Base-by-base conservation (phyloP, 2,797 vertebrate species). In the Sebastolobus altivelis region DNA sequence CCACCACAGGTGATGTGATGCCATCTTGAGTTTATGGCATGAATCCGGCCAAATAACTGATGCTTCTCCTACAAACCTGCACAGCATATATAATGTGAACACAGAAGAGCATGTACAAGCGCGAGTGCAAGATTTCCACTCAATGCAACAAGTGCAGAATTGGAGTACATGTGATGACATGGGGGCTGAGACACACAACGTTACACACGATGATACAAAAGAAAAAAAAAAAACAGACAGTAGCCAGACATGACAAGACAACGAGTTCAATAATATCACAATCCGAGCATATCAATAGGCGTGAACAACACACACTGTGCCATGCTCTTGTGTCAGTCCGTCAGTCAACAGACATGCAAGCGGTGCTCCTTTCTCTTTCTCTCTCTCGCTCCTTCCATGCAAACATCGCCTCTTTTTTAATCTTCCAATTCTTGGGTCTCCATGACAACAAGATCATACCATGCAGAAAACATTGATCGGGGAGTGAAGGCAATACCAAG, bases 341-440 rank as follows among this genome's bases (percentile, higher is more conserved):
- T 84, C 88, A 89, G 83, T 90, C 86, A 82, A 88, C 89, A 90
- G 13, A 89, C 94, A 95, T 95, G 95, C 95, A 90, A 92, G 90
- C 79, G 83, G 89, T 88, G 93, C 91, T 94, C 85, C 88, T 92
- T 92, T 93, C 93, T 93, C 88, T 92, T 91, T 94, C 89, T 93
- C 93, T 94, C 92, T 94, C 92, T 88, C 90, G 79, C 91, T 93
- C 91, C 90, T 91, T 89, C 83, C 90, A 98, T 99, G 98, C 98
- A 98, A 96, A 98, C 97, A 93, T 88, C 80, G 88, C 86, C 86
- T 94, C 87, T 79, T 85, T 55, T 94, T 93, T 90, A 90, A 92
- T 91, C 89, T 96, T 97, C 96, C 97, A 97, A 97, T 97, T 97
- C 95, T 96, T 97, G 96, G 97, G 97, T 98, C 97, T 98, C 96